These are phyloP conservation scores for Oopsacas minuta DNA, from an alignment of 37 sponge, comb jelly and placozoan species.

Conservation along the genomic window DNA sequence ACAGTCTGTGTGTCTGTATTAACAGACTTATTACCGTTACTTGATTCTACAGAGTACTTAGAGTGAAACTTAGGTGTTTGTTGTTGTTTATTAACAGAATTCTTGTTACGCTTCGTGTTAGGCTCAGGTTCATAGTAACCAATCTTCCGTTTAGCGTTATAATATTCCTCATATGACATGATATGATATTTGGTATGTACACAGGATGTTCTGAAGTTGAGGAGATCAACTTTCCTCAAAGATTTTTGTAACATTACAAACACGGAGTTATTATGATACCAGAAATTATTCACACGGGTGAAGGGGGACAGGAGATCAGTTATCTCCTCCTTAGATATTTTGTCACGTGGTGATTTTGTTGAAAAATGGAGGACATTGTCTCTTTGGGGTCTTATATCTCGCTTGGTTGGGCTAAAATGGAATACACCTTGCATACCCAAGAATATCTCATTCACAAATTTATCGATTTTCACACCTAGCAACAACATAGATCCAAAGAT, in stretches of 20 bases:
- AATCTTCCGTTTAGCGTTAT: not conserved
- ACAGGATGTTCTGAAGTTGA: not conserved
- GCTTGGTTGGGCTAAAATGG: not conserved
- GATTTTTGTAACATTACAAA: not conserved
- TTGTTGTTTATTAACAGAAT: not conserved
- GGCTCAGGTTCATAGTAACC: not conserved
- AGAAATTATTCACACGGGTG: not conserved
- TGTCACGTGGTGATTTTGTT: not conserved
- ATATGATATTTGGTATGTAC: not conserved
- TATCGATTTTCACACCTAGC: not conserved
- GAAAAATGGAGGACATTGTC: not conserved
- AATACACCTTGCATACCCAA: not conserved
- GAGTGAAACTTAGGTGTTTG: not conserved
- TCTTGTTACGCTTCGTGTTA: not conserved
- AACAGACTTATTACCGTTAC: not conserved
- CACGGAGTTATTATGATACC: not conserved
- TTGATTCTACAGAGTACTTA: not conserved
- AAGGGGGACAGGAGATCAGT: not conserved
- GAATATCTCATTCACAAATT: not conserved
- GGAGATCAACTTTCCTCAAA: not conserved
- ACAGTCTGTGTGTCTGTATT: not conserved
- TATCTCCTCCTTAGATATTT: not conserved
- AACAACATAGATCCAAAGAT: not conserved
- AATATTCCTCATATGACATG: not conserved
- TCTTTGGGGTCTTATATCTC: not conserved